Percentiles rank a stretch among this genome's conserved stretches.
Conservation (phyloP, 2,797 vertebrate species). For the Champsocephalus gunnari region DNA sequence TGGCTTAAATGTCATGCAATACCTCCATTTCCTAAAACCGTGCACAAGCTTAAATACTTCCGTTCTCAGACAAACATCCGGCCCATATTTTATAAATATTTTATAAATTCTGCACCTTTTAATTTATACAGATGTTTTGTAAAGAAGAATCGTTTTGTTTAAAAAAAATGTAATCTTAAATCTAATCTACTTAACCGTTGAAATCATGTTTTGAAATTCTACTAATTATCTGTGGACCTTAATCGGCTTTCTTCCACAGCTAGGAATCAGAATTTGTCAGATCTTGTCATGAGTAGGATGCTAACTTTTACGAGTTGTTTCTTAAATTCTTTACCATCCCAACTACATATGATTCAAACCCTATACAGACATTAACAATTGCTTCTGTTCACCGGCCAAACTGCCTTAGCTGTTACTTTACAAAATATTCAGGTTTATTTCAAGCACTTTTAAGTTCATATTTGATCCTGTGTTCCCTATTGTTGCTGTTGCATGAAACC, state of each 20-base stretch:
- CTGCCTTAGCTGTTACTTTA: slow-evolving; percentile 69
- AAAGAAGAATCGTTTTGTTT: slow-evolving; percentile 14
- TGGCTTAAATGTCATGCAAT: slow-evolving; percentile 20
- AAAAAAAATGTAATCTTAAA: neutral
- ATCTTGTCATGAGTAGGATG: slow-evolving; percentile 9
- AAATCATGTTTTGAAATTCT: neutral
- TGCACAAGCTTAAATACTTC: neutral
- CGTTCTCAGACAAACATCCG: slow-evolving; percentile 14
- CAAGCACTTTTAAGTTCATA: slow-evolving; percentile 66
- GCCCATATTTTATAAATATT: slow-evolving; percentile 37
- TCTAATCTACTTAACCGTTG: neutral
- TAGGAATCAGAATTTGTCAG: slow-evolving; percentile 1
- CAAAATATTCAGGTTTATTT: slow-evolving; percentile 62
- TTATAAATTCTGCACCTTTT: slow-evolving; percentile 34
- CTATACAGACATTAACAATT: slow-evolving; percentile 2
- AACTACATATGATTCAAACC: neutral
- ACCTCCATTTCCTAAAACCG: slow-evolving; percentile 21
- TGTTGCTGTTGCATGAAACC: slow-evolving; percentile 76
- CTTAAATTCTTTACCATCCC: neutral
- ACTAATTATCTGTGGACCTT: slow-evolving; percentile 8
- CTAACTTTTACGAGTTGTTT: slow-evolving; percentile 11
- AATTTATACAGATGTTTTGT: slow-evolving; percentile 44
- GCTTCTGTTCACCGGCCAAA: slow-evolving; percentile 61
- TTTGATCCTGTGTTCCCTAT: slow-evolving; percentile 45
- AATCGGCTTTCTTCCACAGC: slow-evolving; percentile 14